phyloP scores from a whole-genome alignment of 2,888 invertebrate genomes.

The Drosophila multiciliata region DNA sequence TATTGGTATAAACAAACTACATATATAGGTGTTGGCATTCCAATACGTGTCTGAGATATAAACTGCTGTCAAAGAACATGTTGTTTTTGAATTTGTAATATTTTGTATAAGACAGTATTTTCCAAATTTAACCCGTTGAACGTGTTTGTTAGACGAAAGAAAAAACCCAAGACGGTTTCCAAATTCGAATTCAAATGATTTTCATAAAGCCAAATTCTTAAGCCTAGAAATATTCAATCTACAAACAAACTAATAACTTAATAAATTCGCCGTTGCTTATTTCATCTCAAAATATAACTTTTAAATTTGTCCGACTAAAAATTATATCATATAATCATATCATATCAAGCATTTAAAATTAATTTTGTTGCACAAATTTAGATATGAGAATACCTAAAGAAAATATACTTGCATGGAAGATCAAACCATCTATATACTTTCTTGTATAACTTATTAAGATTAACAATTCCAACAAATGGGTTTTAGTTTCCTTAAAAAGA shows the following conservation, averaged over 20 bases:
- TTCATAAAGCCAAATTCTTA: conserved; percentile 45
- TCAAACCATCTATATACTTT: background rate
- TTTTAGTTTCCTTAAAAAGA: background rate
- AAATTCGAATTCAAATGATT: conserved; percentile 57
- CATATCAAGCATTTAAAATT: background rate
- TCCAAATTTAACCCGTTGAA: conserved; percentile 63
- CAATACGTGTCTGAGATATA: conserved; percentile 35
- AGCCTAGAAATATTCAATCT: conserved; percentile 43
- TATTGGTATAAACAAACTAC: conserved; percentile 26
- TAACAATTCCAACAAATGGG: background rate
- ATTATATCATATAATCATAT: background rate
- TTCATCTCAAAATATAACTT: background rate
- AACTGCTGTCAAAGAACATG: conserved; percentile 49
- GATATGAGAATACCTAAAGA: background rate
- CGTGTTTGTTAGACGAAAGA: conserved; percentile 49
- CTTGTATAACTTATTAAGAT: background rate
- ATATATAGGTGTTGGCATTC: conserved; percentile 18
- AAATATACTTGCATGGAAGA: background rate
- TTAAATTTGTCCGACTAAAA: background rate
- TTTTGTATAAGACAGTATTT: conserved; percentile 54
- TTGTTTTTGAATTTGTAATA: conserved; percentile 66
- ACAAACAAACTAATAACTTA: conserved; percentile 21
- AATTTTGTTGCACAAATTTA: background rate
- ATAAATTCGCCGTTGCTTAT: conserved; percentile 9
- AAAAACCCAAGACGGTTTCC: conserved; percentile 54